Base-by-base conservation (phyloP, 2,888 invertebrate genomes). In the Pherbina coryleti region DNA sequence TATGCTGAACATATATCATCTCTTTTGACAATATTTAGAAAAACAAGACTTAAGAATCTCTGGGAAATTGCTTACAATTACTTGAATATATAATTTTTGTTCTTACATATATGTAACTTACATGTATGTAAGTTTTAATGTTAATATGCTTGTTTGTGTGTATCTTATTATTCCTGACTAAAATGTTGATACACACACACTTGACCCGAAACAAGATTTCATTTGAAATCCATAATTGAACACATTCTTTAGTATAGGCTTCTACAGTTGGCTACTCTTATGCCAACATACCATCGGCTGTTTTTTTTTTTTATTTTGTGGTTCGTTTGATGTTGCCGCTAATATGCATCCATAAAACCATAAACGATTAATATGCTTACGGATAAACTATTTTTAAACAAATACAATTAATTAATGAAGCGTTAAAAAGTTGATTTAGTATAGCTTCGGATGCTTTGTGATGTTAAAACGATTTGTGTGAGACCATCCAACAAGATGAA, bases 391-490 rank as follows among this genome's bases (percentile, higher is more conserved):
- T 81, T 82, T 82, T 79, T 82, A 82, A 83, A 82, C 82, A 83
- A 82, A 83, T 81, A 82, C 81, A 83, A 83, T 83, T 82, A 82
- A 83, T 82, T 83, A 83, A 83, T 82, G 82, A 82, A 80, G 78
- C 80, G 80, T 80, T 80, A 80, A 80, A 80, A 80, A 78, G 75
- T 75, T 78, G 75, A 78, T 80, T 80, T 80, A 79, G 62, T 78
- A 64, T 55, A 49, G 72, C 44, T 77, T 76, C 75, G 78, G 69
- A 64, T 75, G 75, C 75, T 79, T 75, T 74, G 76, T 78, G 34
- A 75, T 77, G 75, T 78, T 70, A 76, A 62, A 78, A 72, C 67
- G 78, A 75, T 77, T 76, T 73, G 73, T 73, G 31, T 37, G 49
- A 74, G 71, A 76, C 76, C 75, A 69, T 67, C 72, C 78, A 75